phyloP scores from a whole-genome alignment of 2,113 vertebrate species.

The Passer montanus region DNA sequence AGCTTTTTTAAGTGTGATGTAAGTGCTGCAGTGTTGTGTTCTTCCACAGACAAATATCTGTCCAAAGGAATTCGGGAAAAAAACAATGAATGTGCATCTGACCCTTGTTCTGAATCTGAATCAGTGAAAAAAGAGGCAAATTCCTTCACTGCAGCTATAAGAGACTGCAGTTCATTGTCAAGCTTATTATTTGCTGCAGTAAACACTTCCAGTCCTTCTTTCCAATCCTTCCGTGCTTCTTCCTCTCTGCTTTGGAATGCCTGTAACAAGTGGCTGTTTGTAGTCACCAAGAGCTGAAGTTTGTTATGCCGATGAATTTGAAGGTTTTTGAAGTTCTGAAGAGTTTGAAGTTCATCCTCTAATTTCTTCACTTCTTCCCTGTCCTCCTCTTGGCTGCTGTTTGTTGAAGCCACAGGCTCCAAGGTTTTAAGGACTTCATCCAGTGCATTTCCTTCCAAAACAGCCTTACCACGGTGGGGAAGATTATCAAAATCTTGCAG shows the following conservation, averaged over 20 bases:
- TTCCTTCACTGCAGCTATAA: conserved; percentile 71
- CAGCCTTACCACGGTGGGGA: conserved; percentile 73
- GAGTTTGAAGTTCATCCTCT: conserved; percentile 78
- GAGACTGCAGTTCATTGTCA: conserved; percentile 73
- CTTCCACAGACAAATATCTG: conserved; percentile 84
- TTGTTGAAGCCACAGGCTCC: conserved; percentile 28
- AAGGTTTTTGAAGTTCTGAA: conserved; percentile 79
- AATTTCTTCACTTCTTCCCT: conserved; percentile 72
- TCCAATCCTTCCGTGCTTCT: conserved; percentile 56
- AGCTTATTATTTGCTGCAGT: conserved; percentile 73
- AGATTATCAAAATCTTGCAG: conserved; percentile 76
- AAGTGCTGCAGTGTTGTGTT: conserved; percentile 83
- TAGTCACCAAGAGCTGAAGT: conserved; percentile 76
- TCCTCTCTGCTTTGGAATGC: conserved; percentile 66
- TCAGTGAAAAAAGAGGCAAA: conserved; percentile 73
- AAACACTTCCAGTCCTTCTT: conserved; percentile 68
- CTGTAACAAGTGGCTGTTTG: conserved; percentile 65
- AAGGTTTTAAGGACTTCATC: conserved; percentile 83
- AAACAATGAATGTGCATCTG: conserved; percentile 58
- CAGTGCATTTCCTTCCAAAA: conserved; percentile 83
- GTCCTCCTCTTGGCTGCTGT: conserved; percentile 22
- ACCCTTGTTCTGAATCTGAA: conserved; percentile 1
- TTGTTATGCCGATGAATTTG: conserved; percentile 79
- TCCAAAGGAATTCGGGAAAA: conserved; percentile 83
- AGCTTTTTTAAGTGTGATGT: conserved; percentile 74